A percentile compares a stretch with the other conserved stretches of the same genome.
Evolutionary conservation across 2,888 invertebrate genomes (phyloP).

Genomic region (Leucania comma): DNA sequence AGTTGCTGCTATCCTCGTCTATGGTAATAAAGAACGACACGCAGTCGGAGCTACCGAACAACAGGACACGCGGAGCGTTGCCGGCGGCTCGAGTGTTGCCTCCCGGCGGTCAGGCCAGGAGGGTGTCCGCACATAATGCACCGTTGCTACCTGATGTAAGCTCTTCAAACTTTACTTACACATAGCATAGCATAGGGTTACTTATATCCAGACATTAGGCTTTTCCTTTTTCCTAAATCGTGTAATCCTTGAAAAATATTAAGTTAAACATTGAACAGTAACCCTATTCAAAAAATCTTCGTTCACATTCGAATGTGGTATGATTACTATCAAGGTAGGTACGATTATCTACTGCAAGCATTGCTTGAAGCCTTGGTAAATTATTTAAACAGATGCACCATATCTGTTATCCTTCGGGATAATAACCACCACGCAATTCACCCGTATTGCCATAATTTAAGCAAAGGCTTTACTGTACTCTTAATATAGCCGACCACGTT

Average conservation of each 20-base stretch:
- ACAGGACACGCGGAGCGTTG: slow-evolving; percentile 79
- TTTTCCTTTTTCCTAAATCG: too few species aligned
- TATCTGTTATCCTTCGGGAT: background rate
- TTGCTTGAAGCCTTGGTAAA: background rate
- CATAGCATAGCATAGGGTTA: too few species aligned
- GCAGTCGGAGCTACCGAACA: slow-evolving; percentile 93
- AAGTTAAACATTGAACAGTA: too few species aligned
- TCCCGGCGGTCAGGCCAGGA: slow-evolving; percentile 72
- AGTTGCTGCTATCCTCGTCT: slow-evolving; percentile 91
- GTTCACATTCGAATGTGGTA: too few species aligned
- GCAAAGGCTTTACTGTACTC: background rate
- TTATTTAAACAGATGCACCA: background rate
- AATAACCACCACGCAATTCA: background rate
- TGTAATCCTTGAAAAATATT: too few species aligned
- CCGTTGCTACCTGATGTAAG: slow-evolving; percentile 85
- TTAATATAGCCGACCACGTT: background rate
- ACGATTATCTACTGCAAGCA: background rate
- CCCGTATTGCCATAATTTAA: background rate
- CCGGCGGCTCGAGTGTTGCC: slow-evolving; percentile 81
- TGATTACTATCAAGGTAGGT: background rate
- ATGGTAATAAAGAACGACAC: slow-evolving; percentile 94
- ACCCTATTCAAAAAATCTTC: too few species aligned
- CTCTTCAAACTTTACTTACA: background rate
- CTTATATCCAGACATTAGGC: too few species aligned
- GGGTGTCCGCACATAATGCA: slow-evolving; percentile 85